phyloP scores from a whole-genome alignment of 1,140 invertebrate genomes.

The Eumeta japonica region DNA sequence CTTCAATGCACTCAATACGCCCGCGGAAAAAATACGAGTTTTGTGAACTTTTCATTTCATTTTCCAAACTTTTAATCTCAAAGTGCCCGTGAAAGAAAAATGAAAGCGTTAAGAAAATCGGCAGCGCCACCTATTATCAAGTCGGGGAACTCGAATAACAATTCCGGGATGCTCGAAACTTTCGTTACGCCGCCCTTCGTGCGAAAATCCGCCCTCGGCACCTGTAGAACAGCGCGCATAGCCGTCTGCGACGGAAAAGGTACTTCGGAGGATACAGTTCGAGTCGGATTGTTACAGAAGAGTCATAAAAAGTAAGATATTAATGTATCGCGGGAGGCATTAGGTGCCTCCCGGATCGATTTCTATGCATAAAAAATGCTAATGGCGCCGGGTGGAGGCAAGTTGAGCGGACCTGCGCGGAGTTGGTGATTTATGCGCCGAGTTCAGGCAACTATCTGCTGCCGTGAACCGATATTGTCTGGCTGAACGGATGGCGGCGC shows the following conservation, averaged over 20 bases:
- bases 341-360: constrained; percentile 51
- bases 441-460: constrained; percentile 40
- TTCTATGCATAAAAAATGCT: constrained; percentile 58
- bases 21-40: constrained; percentile 5
- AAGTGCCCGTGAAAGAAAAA: constrained; percentile 58
- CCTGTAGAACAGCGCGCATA: too few species aligned
- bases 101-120: constrained; percentile 53
- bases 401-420: constrained; percentile 14
- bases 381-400: constrained; percentile 35
- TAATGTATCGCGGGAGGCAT: constrained; percentile 58
- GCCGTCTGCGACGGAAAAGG: neutral
- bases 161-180: too few species aligned
- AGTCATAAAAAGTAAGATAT: constrained; percentile 59
- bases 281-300: constrained; percentile 49
- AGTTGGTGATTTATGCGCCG: constrained; percentile 44
- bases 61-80: constrained; percentile 58
- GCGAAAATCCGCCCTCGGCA: too few species aligned
- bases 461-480: constrained; percentile 32
- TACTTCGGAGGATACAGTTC: too few species aligned
- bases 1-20: too few species aligned
- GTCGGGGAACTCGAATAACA: constrained; percentile 32
- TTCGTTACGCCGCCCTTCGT: too few species aligned
- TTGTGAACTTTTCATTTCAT: constrained; percentile 50
- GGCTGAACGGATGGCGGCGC: too few species aligned
- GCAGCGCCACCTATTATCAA: constrained; percentile 56